A percentile compares a stretch with the other conserved stretches of the same genome.
These are phyloP conservation scores for Anagyrus pseudococci DNA, from an alignment of 2,888 invertebrate genomes.

Conservation along the genomic window DNA sequence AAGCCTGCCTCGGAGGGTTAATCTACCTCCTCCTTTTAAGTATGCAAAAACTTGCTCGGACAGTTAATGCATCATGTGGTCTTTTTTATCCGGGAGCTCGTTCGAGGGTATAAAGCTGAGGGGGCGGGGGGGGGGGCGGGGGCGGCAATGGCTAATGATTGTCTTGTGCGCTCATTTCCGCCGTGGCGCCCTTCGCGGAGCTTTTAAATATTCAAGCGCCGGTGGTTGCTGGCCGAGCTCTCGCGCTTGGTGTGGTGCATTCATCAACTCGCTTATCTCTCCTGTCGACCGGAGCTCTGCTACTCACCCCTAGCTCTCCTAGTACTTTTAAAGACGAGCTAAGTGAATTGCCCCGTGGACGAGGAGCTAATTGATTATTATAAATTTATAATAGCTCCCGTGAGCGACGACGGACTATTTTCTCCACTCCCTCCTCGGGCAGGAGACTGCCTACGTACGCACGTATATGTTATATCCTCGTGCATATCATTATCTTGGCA, in stretches of 20 bases:
- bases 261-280: slow-evolving; percentile 1
- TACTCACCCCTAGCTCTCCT: neutral
- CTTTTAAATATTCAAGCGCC: slow-evolving; percentile 12
- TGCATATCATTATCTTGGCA: too few relatives aligned
- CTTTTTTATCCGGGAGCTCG: neutral
- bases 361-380: neutral
- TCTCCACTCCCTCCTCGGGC: too few relatives aligned
- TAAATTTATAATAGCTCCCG: too few relatives aligned
- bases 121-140: too few relatives aligned
- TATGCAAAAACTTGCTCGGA: slow-evolving; percentile 17
- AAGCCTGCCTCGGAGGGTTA: neutral
- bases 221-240: neutral
- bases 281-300: neutral
- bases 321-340: too few relatives aligned
- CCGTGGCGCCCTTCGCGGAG: neutral
- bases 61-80: slow-evolving; percentile 14
- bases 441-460: too few relatives aligned
- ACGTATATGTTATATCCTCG: too few relatives aligned
- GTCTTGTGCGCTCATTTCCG: slow-evolving; percentile 10
- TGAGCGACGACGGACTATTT: too few relatives aligned
- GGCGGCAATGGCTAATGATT: slow-evolving; percentile 34
- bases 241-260: neutral
- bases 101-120: too few relatives aligned
- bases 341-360: neutral
- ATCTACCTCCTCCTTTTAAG: slow-evolving; percentile 10